Evolutionary conservation across 2,888 invertebrate species (phyloP).

Genomic region (Andrena chrysosceles): DNA sequence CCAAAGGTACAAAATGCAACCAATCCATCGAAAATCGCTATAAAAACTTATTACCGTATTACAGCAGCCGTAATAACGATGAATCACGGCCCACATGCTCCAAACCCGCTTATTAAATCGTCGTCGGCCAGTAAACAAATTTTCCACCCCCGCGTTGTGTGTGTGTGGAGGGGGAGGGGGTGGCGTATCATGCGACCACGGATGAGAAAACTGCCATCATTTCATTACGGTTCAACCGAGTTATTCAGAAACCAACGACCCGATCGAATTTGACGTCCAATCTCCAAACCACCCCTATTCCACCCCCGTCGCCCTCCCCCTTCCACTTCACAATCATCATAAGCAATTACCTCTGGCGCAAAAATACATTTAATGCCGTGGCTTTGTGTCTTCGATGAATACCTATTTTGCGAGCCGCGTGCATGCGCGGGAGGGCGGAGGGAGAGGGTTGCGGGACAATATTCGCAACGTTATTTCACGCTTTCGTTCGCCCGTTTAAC

Average conservation of each 20-base stretch:
- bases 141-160: constrained; percentile 24
- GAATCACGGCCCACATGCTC: constrained; percentile 33
- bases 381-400: constrained; percentile 30
- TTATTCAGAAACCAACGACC: constrained; percentile 46
- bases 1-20: neutral
- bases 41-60: constrained; percentile 10
- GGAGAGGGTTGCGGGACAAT: constrained; percentile 22
- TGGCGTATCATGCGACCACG: constrained; percentile 37
- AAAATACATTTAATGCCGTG: constrained; percentile 33
- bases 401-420: constrained; percentile 17
- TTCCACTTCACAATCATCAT: constrained; percentile 28
- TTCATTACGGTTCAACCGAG: constrained; percentile 41
- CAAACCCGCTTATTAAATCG: constrained; percentile 36
- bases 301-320: neutral
- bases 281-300: neutral
- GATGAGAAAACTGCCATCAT: constrained; percentile 47
- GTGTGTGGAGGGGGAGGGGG: neutral
- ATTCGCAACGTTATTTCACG: constrained; percentile 66
- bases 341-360: constrained; percentile 40
- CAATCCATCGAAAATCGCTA: neutral
- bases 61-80: neutral
- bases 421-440: neutral
- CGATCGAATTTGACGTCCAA: constrained; percentile 8
- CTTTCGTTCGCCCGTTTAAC: constrained; percentile 63
- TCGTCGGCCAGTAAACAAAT: constrained; percentile 38